phyloP scores from a whole-genome alignment of 1,140 invertebrate species.

The Tetramorium parvispinum region DNA sequence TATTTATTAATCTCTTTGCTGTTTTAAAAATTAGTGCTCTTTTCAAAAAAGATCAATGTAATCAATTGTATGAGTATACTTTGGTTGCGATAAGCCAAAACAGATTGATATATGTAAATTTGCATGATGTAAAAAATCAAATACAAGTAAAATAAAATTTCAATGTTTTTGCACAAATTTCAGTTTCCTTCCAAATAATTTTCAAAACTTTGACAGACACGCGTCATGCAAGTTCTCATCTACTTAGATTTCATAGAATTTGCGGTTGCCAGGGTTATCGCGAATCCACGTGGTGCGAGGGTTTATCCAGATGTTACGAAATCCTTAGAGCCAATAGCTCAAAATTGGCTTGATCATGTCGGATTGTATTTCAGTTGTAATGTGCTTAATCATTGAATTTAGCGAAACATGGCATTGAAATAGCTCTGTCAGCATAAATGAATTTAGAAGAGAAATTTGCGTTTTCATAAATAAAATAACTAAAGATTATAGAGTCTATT shows the following conservation, averaged over 20 bases:
- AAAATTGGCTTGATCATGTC: slow-evolving; percentile 19
- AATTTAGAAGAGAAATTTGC: neutral
- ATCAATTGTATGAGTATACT: neutral
- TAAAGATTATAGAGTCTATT: neutral
- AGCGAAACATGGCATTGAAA: neutral
- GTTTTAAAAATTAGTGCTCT: neutral
- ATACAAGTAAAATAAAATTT: slow-evolving; percentile 3
- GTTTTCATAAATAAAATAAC: neutral
- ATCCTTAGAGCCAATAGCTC: slow-evolving; percentile 27
- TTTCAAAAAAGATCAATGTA: neutral
- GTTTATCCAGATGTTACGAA: slow-evolving; percentile 45
- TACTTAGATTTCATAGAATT: slow-evolving; percentile 14
- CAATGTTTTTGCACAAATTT: too few species aligned
- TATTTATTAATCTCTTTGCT: neutral
- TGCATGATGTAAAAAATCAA: neutral
- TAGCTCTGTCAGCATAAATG: neutral
- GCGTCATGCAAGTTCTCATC: slow-evolving; percentile 16
- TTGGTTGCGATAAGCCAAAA: neutral
- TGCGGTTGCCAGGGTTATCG: neutral
- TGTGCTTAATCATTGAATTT: slow-evolving; percentile 9
- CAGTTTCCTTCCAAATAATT: neutral
- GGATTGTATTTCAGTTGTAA: slow-evolving; percentile 14
- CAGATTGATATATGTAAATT: neutral
- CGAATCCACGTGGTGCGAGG: slow-evolving; percentile 10
- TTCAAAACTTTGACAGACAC: neutral